A percentile compares a stretch with the other conserved stretches of the same genome.
These are phyloP conservation scores for Chondrilla cf. caribensis DNA, from an alignment of 37 sponge, comb jelly and placozoan species.

Conservation along the genomic window DNA sequence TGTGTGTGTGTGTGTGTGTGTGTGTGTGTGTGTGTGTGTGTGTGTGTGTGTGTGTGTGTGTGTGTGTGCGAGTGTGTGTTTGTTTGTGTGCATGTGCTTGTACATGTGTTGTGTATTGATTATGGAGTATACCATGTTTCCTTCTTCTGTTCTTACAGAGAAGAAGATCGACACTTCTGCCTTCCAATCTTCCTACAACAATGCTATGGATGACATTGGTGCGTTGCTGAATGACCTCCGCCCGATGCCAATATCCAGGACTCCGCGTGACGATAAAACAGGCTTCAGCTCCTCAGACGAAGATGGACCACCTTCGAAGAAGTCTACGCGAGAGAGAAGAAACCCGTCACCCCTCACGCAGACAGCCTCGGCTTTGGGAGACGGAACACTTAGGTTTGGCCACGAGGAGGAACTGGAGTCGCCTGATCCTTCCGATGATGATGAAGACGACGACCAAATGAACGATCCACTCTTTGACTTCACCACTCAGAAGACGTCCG, in stretches of 20 bases:
- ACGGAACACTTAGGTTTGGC: not conserved
- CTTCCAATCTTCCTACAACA: not conserved
- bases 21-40: not conserved
- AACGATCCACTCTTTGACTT: slow-evolving; percentile 10
- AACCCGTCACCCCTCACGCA: slow-evolving; percentile 4
- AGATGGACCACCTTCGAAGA: not conserved
- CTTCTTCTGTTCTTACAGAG: too few relatives aligned
- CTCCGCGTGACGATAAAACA: slow-evolving; percentile 8
- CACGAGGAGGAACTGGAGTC: slow-evolving; percentile 4
- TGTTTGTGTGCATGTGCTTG: not conserved
- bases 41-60: not conserved
- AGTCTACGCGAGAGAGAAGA: not conserved
- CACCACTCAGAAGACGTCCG: not conserved
- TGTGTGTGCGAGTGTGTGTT: not conserved
- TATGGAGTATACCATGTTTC: too few relatives aligned
- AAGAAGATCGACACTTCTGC: not conserved
- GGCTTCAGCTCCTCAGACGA: not conserved
- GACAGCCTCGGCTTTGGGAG: not conserved
- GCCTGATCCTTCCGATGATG: slow-evolving; percentile 5
- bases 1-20: not conserved
- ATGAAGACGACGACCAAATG: not conserved
- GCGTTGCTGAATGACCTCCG: not conserved
- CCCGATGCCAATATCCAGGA: not conserved
- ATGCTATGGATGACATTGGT: not conserved
- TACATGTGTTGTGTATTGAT: too few relatives aligned